phyloP scores from a whole-genome alignment of 2,797 vertebrate species.

The Coreius guichenoti region DNA sequence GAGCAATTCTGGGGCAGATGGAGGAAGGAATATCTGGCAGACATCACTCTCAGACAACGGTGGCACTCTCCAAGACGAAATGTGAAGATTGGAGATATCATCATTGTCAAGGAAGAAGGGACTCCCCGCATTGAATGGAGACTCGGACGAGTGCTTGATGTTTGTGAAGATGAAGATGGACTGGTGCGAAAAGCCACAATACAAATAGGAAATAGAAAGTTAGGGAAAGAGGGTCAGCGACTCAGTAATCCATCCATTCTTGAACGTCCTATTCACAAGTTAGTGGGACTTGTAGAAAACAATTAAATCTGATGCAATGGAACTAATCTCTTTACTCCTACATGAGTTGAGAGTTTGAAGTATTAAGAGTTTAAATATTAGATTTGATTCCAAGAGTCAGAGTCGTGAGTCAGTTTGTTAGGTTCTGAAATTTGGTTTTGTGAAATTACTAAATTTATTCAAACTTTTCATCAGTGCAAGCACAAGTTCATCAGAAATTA shows the following conservation, averaged over 20 bases:
- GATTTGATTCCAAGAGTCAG: not conserved
- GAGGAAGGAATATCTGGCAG: slow-evolving; percentile 1
- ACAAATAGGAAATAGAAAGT: not conserved
- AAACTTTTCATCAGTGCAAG: too few relatives aligned
- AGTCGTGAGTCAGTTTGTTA: not conserved
- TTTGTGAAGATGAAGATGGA: not conserved
- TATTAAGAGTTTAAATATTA: not conserved
- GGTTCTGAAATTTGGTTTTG: not conserved
- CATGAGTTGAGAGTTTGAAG: not conserved
- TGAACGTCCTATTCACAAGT: slow-evolving; percentile 9
- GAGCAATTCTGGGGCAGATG: slow-evolving; percentile 16
- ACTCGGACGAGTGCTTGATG: not conserved
- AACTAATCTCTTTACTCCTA: too few relatives aligned
- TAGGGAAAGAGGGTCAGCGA: not conserved
- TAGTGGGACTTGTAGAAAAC: slow-evolving; percentile 10
- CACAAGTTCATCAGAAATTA: not conserved
- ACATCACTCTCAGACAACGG: slow-evolving; percentile 6
- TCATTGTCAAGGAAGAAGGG: not conserved
- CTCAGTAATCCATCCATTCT: not conserved
- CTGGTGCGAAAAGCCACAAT: slow-evolving; percentile 6
- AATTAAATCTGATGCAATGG: not conserved
- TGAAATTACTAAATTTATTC: slow-evolving; percentile 9
- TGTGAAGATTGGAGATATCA: not conserved
- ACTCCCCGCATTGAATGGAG: not conserved
- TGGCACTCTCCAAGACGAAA: not conserved